These are phyloP conservation scores for Campoletis raptor DNA, from an alignment of 2,888 invertebrate genomes.

Conservation along the genomic window DNA sequence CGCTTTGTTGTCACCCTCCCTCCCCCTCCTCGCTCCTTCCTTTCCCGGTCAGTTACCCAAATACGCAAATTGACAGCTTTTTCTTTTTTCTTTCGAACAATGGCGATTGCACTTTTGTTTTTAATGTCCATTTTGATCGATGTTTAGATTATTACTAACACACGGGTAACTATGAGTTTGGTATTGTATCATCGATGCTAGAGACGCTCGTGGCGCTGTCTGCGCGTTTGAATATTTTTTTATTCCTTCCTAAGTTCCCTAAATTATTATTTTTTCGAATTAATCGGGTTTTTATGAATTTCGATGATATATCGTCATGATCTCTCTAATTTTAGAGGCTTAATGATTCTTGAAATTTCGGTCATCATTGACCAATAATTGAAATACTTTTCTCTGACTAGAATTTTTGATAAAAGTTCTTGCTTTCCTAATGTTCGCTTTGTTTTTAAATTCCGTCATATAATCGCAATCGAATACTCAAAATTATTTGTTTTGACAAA, in stretches of 20 bases:
- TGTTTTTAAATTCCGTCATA: not conserved
- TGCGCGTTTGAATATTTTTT: not conserved
- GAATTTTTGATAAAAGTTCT: no score
- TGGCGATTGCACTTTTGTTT: not conserved
- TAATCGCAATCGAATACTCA: not conserved
- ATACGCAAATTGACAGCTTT: not conserved
- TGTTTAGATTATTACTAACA: not conserved
- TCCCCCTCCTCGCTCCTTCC: not conserved
- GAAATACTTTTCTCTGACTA: not conserved
- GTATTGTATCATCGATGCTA: not conserved
- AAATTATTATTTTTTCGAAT: not conserved
- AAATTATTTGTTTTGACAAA: not conserved
- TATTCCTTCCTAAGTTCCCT: not conserved
- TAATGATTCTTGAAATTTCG: no score
- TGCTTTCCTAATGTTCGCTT: not conserved
- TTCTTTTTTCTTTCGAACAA: not conserved
- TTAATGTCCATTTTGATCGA: not conserved
- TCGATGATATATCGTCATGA: not conserved
- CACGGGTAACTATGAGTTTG: not conserved
- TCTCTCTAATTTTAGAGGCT: no score
- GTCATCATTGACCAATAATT: no score
- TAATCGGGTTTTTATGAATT: not conserved
- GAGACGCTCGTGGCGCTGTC: not conserved
- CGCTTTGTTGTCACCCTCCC: slow-evolving; percentile 6
- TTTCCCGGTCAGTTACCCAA: slow-evolving; percentile 1